Conservation (phyloP, 1,140 invertebrate genomes). For the Cotesia chilonis region DNA sequence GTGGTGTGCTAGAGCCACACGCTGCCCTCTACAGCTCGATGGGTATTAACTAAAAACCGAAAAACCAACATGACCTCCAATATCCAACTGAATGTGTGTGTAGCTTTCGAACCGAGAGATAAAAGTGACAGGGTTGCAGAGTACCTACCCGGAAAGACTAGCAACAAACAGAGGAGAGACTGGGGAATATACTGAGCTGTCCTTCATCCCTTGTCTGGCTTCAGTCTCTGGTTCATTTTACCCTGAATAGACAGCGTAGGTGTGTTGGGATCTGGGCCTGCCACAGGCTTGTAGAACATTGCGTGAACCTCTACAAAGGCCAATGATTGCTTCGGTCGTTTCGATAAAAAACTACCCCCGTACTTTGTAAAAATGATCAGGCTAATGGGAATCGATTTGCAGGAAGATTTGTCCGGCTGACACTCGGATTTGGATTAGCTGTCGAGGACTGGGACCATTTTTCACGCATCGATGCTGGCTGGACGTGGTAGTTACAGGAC, state of each 20-base stretch:
- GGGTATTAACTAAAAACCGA: constrained; percentile 46
- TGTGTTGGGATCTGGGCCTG: background rate
- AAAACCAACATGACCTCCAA: constrained; percentile 27
- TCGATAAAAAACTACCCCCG: background rate
- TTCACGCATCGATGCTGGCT: too few species aligned
- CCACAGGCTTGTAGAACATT: constrained; percentile 14
- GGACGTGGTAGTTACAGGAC: too few species aligned
- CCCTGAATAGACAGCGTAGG: too few species aligned
- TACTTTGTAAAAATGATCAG: background rate
- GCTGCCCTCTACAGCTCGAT: constrained; percentile 19
- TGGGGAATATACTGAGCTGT: constrained; percentile 27
- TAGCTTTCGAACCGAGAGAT: constrained; percentile 30
- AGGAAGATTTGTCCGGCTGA: too few species aligned
- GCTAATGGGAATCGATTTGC: background rate
- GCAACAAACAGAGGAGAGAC: constrained; percentile 38
- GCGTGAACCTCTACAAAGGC: constrained; percentile 8
- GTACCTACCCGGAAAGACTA: constrained; percentile 29
- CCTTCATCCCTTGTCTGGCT: constrained; percentile 42
- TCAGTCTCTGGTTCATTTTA: constrained; percentile 32
- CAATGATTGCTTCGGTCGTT: background rate
- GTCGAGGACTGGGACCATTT: too few species aligned
- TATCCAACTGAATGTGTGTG: background rate
- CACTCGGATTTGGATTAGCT: too few species aligned
- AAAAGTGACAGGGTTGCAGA: constrained; percentile 41
- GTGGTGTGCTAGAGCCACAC: background rate